Conservation (phyloP, 2,113 vertebrate species). For the Vidua chalybeata region DNA sequence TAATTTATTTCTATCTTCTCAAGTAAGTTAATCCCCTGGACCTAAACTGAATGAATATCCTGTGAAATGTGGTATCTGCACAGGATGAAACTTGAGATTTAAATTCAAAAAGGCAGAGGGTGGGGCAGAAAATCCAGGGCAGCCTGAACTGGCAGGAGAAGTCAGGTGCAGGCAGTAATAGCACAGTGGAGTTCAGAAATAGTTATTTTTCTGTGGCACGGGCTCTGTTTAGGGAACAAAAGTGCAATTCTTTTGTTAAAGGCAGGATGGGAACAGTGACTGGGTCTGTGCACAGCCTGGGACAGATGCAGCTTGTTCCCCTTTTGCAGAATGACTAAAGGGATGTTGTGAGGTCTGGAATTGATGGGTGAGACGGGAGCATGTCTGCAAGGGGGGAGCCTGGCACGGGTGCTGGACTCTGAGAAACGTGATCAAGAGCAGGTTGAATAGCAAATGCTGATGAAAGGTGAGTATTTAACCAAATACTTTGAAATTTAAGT, state of each 20-base stretch:
- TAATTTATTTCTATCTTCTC: constrained; percentile 38
- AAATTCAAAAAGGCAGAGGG: background rate
- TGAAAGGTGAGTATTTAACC: background rate
- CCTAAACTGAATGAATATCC: background rate
- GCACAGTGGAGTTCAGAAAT: background rate
- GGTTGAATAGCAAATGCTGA: fast-evolving
- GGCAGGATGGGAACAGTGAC: background rate
- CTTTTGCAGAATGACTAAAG: background rate
- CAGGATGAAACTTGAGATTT: background rate
- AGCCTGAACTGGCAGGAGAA: background rate
- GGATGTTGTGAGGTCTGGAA: background rate
- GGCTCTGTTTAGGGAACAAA: background rate
- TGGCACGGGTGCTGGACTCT: background rate
- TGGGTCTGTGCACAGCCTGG: background rate
- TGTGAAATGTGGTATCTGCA: background rate
- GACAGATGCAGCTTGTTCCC: constrained; percentile 38
- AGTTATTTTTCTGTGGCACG: background rate
- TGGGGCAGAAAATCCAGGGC: background rate
- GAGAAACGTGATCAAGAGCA: background rate
- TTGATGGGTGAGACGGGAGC: background rate
- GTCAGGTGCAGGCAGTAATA: background rate
- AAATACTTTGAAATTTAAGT: background rate
- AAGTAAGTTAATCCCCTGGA: constrained; percentile 20
- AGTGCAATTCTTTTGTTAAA: constrained; percentile 46
- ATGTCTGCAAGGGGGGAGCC: background rate